These are phyloP conservation scores for Idaea aversata DNA, from an alignment of 2,888 invertebrate genomes.

Conservation along the genomic window DNA sequence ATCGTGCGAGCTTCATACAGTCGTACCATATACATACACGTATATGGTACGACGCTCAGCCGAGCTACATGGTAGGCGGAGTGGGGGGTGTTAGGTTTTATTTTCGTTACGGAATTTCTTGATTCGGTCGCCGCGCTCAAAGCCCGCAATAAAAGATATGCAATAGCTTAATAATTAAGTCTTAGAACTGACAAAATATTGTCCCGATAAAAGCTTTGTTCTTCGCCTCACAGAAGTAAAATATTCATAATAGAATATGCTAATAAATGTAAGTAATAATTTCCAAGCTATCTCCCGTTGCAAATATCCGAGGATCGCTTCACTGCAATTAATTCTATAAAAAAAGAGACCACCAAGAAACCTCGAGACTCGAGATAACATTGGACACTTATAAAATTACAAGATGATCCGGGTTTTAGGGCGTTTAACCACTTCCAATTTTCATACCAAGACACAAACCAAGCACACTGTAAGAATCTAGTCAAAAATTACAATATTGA, in stretches of 20 bases:
- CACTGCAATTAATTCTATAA: conserved; percentile 35
- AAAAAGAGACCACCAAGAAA: conserved; percentile 31
- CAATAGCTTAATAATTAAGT: too few relatives aligned
- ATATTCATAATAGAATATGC: conserved; percentile 1
- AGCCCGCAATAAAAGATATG: too few relatives aligned
- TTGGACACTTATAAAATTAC: conserved; percentile 46
- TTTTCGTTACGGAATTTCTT: too few relatives aligned
- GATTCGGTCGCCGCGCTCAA: too few relatives aligned
- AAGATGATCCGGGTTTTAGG: conserved; percentile 32
- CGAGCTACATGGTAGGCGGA: too few relatives aligned
- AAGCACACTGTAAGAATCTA: too few relatives aligned
- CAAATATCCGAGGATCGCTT: conserved; percentile 16
- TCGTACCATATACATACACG: too few relatives aligned
- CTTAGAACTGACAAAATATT: neutral
- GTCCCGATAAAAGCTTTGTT: neutral
- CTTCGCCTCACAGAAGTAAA: neutral
- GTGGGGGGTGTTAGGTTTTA: too few relatives aligned
- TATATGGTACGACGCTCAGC: too few relatives aligned
- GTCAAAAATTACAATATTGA: too few relatives aligned
- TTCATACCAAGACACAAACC: neutral
- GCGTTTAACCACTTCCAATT: neutral
- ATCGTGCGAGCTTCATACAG: too few relatives aligned
- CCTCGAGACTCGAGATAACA: conserved; percentile 37
- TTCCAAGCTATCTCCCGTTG: conserved; percentile 9
- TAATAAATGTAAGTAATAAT: neutral